These are phyloP conservation scores for Nymphalis polychloros DNA, from an alignment of 2,888 invertebrate species.

Conservation along the genomic window DNA sequence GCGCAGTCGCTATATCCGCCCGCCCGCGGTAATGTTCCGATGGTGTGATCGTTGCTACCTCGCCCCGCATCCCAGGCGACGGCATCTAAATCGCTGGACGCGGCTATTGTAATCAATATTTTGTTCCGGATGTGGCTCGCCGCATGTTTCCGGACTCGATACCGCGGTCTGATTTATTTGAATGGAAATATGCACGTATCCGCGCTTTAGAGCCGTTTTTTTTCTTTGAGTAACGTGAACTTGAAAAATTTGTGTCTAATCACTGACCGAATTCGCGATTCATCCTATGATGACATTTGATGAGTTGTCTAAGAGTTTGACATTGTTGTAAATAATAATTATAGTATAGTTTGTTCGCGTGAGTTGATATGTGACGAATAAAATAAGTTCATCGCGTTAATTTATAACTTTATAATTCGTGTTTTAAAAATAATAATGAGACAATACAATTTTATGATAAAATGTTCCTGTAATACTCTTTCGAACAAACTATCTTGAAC, in stretches of 20 bases:
- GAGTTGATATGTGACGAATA: conserved; percentile 1
- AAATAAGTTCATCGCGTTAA: neutral
- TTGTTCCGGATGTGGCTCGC: neutral
- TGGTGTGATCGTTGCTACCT: conserved; percentile 62
- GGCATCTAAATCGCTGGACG: conserved; percentile 15
- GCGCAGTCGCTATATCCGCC: conserved; percentile 78
- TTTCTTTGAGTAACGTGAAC: neutral
- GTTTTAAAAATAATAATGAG: too few species aligned
- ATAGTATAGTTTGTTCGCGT: conserved; percentile 24
- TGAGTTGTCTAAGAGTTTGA: neutral
- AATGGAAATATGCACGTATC: neutral
- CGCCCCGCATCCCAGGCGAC: conserved; percentile 15
- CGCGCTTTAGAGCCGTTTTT: conserved; percentile 2
- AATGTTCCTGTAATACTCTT: conserved; percentile 6
- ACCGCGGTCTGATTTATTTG: too few species aligned
- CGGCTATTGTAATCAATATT: neutral
- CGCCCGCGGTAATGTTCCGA: conserved; percentile 79
- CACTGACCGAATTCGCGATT: neutral
- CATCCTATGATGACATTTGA: conserved; percentile 3
- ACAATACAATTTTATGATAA: too few species aligned
- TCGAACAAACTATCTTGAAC: conserved; percentile 18
- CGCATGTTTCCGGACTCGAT: neutral
- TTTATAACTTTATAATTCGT: too few species aligned
- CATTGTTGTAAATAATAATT: conserved; percentile 19
- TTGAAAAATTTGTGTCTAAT: neutral